Conservation (phyloP, 1,140 invertebrate genomes). For the Theocolax elegans region DNA sequence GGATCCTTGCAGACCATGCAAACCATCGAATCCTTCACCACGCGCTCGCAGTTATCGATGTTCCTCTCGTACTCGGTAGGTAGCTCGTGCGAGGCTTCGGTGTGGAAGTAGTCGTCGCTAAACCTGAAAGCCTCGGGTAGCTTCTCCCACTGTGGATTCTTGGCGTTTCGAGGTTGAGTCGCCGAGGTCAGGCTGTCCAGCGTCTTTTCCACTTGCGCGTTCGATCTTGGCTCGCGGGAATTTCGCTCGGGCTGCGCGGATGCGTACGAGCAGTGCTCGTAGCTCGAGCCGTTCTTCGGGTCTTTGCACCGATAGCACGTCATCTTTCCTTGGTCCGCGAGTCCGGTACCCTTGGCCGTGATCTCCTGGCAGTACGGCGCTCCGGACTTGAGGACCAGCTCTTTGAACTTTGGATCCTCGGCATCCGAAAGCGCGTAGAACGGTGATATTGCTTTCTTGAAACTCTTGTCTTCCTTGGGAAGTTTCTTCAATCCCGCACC, state of each 20-base stretch:
- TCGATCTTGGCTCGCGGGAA: slow-evolving; percentile 64
- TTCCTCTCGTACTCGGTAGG: slow-evolving; percentile 48
- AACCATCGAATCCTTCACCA: slow-evolving; percentile 74
- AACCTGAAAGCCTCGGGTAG: slow-evolving; percentile 42
- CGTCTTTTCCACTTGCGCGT: slow-evolving; percentile 48
- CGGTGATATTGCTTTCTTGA: slow-evolving; percentile 49
- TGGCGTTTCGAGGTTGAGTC: not conserved
- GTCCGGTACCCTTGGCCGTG: slow-evolving; percentile 11
- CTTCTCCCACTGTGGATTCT: not conserved
- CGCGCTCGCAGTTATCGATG: slow-evolving; percentile 14
- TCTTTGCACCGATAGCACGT: slow-evolving; percentile 70
- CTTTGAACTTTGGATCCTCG: slow-evolving; percentile 42
- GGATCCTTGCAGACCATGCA: slow-evolving; percentile 77
- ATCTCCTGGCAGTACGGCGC: slow-evolving; percentile 52
- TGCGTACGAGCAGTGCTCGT: slow-evolving; percentile 66
- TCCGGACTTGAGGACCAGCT: slow-evolving; percentile 46
- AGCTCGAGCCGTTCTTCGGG: slow-evolving; percentile 61
- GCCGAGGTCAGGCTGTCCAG: not conserved
- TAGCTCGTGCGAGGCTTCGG: slow-evolving; percentile 39
- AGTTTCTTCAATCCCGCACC: slow-evolving; percentile 43
- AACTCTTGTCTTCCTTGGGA: slow-evolving; percentile 50
- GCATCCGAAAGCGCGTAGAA: slow-evolving; percentile 41
- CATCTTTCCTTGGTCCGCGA: slow-evolving; percentile 56
- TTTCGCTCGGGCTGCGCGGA: slow-evolving; percentile 58
- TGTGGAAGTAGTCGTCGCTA: slow-evolving; percentile 56